Conservation (phyloP, 2,888 invertebrate species). For the Watsonalla binaria region DNA sequence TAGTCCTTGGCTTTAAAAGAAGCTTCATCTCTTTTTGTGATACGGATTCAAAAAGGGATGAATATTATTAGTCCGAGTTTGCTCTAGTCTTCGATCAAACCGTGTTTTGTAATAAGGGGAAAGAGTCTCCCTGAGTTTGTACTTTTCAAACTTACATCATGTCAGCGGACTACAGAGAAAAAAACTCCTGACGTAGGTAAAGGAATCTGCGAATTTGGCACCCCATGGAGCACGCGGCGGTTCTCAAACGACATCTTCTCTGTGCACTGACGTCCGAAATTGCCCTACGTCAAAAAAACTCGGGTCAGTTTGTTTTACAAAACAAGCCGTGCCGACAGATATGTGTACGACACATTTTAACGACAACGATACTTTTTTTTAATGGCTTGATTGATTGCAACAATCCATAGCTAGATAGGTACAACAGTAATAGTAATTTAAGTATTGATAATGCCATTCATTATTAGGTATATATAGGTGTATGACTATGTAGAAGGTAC, state of each 20-base stretch:
- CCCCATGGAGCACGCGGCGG: slow-evolving; percentile 65
- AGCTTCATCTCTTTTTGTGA: too few relatives aligned
- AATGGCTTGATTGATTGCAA: slow-evolving; percentile 9
- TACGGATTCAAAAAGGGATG: too few relatives aligned
- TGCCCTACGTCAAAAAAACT: slow-evolving; percentile 58
- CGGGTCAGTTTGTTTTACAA: slow-evolving; percentile 68
- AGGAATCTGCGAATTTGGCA: slow-evolving; percentile 62
- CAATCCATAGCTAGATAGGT: too few relatives aligned
- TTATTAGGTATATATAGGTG: too few relatives aligned
- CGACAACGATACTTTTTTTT: slow-evolving; percentile 41
- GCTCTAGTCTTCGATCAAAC: too few relatives aligned
- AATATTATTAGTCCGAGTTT: too few relatives aligned
- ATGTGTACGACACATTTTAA: slow-evolving; percentile 59
- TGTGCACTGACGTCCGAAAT: slow-evolving; percentile 72
- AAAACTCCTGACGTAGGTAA: slow-evolving; percentile 52
- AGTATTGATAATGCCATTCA: too few relatives aligned
- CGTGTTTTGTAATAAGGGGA: too few relatives aligned
- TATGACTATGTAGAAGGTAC: too few relatives aligned
- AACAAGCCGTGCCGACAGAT: slow-evolving; percentile 56
- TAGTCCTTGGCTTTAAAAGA: too few relatives aligned
- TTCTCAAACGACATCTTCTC: slow-evolving; percentile 52
- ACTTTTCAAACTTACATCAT: not conserved
- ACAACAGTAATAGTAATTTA: too few relatives aligned
- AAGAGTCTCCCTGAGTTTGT: too few relatives aligned
- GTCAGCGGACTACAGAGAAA: slow-evolving; percentile 28